Percentiles rank a stretch among this genome's conserved stretches.
Evolutionary conservation across 2,113 vertebrate species (phyloP).

Genomic region (Entelurus aequoreus): DNA sequence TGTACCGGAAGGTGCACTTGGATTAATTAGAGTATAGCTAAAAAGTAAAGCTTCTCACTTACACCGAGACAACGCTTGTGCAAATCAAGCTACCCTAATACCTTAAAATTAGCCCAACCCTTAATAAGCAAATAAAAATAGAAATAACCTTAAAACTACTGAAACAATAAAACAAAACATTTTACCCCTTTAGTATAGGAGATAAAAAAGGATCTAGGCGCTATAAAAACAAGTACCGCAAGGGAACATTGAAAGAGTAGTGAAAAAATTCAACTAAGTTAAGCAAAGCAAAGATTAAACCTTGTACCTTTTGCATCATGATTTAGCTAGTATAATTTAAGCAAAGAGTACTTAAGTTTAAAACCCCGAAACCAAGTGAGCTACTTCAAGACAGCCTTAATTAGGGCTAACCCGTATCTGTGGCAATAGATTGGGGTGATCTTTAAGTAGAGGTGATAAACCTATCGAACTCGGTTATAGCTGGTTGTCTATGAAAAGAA

Average conservation of each 20-base stretch:
- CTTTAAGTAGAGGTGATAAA: conserved; percentile 47
- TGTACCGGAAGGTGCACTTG: conserved; percentile 60
- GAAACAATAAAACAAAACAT: conserved; percentile 34
- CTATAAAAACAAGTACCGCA: conserved; percentile 51
- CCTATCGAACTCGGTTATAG: conserved; percentile 34
- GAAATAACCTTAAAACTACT: not conserved
- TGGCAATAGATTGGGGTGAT: conserved; percentile 59
- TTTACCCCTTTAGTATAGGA: conserved; percentile 35
- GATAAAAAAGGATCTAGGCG: conserved; percentile 38
- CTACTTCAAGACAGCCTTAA: conserved; percentile 46
- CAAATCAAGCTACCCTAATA: conserved; percentile 41
- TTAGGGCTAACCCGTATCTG: conserved; percentile 51
- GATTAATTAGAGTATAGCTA: conserved; percentile 42
- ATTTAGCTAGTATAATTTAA: conserved; percentile 31
- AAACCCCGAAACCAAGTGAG: too few relatives aligned
- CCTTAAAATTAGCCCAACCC: conserved; percentile 31
- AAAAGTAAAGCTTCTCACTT: conserved; percentile 46
- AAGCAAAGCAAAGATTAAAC: conserved; percentile 33
- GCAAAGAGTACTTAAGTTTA: conserved; percentile 40
- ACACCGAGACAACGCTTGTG: conserved; percentile 46
- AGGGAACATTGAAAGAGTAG: conserved; percentile 46
- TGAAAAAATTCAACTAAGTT: too few relatives aligned
- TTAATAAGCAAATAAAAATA: conserved; percentile 23
- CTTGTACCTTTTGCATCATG: conserved; percentile 66
- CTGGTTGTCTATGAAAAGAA: conserved; percentile 26